Evolutionary conservation across 2,888 invertebrate species (phyloP), one percentile per base, ranked within the genome.

Genomic region (Caenorhabditis sp.): DNA sequence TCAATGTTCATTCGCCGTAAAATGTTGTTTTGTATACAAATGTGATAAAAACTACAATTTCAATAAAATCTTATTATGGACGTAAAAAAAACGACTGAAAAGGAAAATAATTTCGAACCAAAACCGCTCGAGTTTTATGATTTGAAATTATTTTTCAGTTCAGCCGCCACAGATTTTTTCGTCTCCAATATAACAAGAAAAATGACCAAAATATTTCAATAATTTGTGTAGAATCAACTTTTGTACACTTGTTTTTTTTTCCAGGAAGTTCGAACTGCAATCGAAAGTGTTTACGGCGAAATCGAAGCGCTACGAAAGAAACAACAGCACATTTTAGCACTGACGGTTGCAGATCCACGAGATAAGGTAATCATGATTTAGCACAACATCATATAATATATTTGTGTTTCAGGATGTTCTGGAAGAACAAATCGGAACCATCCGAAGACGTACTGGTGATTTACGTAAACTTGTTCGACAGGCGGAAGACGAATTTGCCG

Each of bases 351-450:
- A 1, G 77, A 77, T 69, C 74, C 78, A 0, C 63, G 77, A 31
- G 79, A 82, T 67, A 82, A 82, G 63, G 81, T 81, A 50, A 54
- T 51, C n/a, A n/a, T n/a, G n/a, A n/a, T n/a, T n/a, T n/a, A n/a
- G n/a, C n/a, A n/a, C n/a, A 31, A 31, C 31, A 6, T 31, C 31
- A 31, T 10, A 31, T 10, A 23, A 14, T 21, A n/a, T n/a, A 17
- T 27, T 1, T 27, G 12, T 37, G 17, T 66, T 78, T 31, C 60
- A 83, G 83, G 77, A 77, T 31, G 81, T 83, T 53, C 65, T 86
- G 17, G 86, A 87, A 64, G 62, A 74, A 8, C 81, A 84, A 54
- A 86, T 86, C 37, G 77, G 62, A 49, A 65, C 69, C 6, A 82
- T 82, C 37, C 64, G 78, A 8, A 66, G 76, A 43, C 70, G 73